Evolutionary conservation across 2,113 vertebrate genomes (phyloP), one percentile per base, ranked within the genome.

Genomic region (Odobenus rosmarus): DNA sequence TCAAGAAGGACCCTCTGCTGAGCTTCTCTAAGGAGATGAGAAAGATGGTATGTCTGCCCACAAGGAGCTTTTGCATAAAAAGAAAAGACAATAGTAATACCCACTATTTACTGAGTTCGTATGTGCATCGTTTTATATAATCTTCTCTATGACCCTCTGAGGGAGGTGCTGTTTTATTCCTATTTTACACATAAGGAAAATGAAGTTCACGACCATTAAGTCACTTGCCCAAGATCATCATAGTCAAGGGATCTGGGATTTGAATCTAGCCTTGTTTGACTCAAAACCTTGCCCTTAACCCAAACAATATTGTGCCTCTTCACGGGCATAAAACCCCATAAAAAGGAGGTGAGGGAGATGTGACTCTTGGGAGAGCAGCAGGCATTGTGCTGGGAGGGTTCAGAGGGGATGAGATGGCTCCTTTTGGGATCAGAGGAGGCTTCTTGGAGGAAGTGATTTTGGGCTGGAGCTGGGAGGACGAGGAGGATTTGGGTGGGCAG

Each of bases 141-240:
- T 79, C 28, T 31, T 88, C 26, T 36, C 33, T 15, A 5, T 8
- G 24, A 26, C 23, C 62, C 62, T 90, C 33, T 49, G 31, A 74
- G 9, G 59, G 74, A 93, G 46, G 82, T 4, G 6, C 28, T 86
- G 16, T 94, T 61, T 61, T 64, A 72, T 33, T 88, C 51, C 46
- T 71, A 16, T 71, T 83, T 81, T 79, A 83, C 39, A 21, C 9
- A 1, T 0, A 28, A 94, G 53, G 55, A 67, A 83, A 74, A 24
- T 42, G 14, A 87, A 72, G 71, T 49, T 93, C 69, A 61, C 46
- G 67, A 84, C 28, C 19, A 11, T 64, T 49, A 86, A 86, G 36
- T 83, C 77, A 93, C 31, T 88, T 76, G 85, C 26, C 55, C 67
- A 61, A 74, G 39, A 96, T 62, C 24, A 94, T 80, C 69, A 87